phyloP scores from a whole-genome alignment of 2,113 vertebrate genomes.

The Madoqua kirkii region DNA sequence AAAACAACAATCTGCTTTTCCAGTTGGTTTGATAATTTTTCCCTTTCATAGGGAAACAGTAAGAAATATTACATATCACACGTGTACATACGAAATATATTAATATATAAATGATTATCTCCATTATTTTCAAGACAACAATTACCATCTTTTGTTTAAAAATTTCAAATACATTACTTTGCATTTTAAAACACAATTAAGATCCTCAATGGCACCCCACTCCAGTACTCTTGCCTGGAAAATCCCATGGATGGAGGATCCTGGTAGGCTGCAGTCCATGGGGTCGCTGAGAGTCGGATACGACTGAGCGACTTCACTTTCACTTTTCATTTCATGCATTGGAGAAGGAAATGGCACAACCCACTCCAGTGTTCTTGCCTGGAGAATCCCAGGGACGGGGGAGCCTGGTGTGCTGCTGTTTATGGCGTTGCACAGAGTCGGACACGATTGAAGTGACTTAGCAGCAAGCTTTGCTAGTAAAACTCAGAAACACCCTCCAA shows the following conservation, averaged over 20 bases:
- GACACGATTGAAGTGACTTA: no score
- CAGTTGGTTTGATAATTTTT: not conserved
- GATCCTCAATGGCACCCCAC: not conserved
- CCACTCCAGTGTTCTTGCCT: no score
- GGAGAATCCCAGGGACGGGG: no score
- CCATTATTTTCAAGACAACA: not conserved
- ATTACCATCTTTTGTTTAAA: not conserved
- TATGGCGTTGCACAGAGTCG: rapidly evolving
- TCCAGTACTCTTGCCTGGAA: no score
- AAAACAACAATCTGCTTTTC: not conserved
- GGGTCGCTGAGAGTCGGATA: no score
- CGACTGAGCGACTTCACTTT: no score
- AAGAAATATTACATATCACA: not conserved
- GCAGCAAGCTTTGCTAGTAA: not conserved
- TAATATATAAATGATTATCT: not conserved
- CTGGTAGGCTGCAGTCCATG: no score
- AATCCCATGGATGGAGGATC: no score
- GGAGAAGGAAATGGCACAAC: no score
- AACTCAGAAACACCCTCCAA: not conserved
- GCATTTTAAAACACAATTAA: not conserved
- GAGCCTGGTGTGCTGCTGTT: no score
- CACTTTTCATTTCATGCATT: no score
- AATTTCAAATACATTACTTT: not conserved
- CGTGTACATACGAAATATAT: not conserved
- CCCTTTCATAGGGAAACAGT: not conserved